These are phyloP conservation scores for Rhopalosiphum maidis DNA, from an alignment of 1,140 invertebrate genomes.

Conservation along the genomic window DNA sequence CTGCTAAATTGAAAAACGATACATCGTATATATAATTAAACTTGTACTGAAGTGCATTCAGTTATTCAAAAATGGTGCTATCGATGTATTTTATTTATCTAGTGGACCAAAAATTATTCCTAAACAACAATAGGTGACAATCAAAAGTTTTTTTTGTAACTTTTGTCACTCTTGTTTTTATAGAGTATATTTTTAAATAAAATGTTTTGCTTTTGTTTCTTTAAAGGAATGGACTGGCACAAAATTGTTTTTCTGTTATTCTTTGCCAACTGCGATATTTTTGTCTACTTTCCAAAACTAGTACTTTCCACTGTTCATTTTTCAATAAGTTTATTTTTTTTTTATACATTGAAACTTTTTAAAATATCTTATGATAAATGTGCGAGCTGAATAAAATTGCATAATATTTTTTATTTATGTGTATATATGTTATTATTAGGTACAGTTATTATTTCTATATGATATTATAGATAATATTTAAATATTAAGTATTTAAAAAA, in stretches of 20 bases:
- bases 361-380: neutral
- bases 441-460: neutral
- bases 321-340: constrained; percentile 8
- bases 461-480: neutral
- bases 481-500: too few relatives aligned
- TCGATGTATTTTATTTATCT: neutral
- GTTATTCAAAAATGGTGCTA: neutral
- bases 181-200: neutral
- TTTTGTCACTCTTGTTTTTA: neutral
- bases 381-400: neutral
- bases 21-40: neutral
- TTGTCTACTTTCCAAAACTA: neutral
- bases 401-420: neutral
- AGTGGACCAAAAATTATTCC: neutral
- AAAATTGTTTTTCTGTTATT: constrained; percentile 16
- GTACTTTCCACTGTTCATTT: neutral
- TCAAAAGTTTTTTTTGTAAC: neutral
- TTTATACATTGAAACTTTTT: neutral
- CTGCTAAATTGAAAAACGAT: neutral
- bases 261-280: neutral
- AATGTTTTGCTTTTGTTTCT: neutral
- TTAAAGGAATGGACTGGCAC: neutral
- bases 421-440: neutral
- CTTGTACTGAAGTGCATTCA: neutral
- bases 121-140: neutral